Evolutionary conservation across 2,113 vertebrate genomes (phyloP), one percentile per base, ranked within the genome.

Genomic region (Colaptes auratus): DNA sequence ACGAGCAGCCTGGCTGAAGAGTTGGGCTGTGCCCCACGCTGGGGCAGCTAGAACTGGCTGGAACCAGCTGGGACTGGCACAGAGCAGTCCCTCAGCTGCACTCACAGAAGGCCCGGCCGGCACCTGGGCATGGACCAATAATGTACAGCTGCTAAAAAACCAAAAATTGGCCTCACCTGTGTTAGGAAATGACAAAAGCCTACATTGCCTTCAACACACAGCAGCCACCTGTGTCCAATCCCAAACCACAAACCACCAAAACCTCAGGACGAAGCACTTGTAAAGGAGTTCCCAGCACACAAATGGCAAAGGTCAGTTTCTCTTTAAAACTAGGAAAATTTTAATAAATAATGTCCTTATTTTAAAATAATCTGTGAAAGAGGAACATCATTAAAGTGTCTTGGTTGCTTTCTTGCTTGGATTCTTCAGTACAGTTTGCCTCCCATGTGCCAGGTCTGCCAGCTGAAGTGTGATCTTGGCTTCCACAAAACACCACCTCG

Each of bases 31-130:
- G 15, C 31, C 46, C 35, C 7, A 27, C 1, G 16, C 13, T 3
- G 25, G 11, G 44, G 20, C 4, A 0, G 15, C 36, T 1, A 10
- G 14, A 18, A 35, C 30, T 0, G 0, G 42, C 56, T 2, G 19
- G 17, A 23, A n/a, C 31, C 1, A 0, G 50, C 56, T 3, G 39
- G 20, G 30, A 6, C 30, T 0, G 2, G 27, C 21, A 6, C 6
- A 2, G 42, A 65, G 28, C n/a, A 35, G 30, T 33, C 30, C 46
- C 48, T 50, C 1, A 1, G 5, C 28, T 28, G 3, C 33, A 6
- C 56, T 39, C 74, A 7, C 8, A 10, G 42, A 1, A 4, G 4
- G 28, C 31, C 17, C 6, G 2, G 30, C 19, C 25, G 2, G n/a
- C 3, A 3, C 48, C 52, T 3, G 66, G 5, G 14, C 63, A 53